phyloP scores from a whole-genome alignment of 2,888 invertebrate genomes.

The Operophtera brumata region DNA sequence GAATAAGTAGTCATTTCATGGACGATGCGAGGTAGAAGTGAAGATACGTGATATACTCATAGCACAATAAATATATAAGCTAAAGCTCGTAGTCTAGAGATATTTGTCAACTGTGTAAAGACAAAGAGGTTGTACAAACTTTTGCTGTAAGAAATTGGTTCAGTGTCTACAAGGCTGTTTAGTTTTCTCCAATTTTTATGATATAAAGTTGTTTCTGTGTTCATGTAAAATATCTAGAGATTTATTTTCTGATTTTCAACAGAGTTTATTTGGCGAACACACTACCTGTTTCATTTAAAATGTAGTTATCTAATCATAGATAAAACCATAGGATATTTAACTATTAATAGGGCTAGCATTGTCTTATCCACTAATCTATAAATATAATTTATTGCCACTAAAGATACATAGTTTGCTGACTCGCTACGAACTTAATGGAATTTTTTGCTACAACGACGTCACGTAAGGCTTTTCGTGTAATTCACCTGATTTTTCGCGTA shows the following conservation, averaged over 20 bases:
- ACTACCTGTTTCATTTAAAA: too few species aligned
- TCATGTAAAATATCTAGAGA: neutral
- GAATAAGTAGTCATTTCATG: constrained; percentile 5
- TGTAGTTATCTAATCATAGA: too few species aligned
- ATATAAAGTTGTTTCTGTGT: neutral
- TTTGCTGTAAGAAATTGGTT: constrained; percentile 4
- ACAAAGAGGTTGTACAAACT: constrained; percentile 11
- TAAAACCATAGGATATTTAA: too few species aligned
- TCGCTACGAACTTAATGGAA: constrained; percentile 63
- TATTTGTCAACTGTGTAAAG: constrained; percentile 9
- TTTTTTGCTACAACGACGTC: constrained; percentile 65
- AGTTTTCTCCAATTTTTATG: constrained; percentile 5
- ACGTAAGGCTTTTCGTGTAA: constrained; percentile 59
- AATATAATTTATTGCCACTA: constrained; percentile 56
- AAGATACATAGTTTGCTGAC: constrained; percentile 61
- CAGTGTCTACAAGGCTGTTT: neutral
- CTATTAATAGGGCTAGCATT: too few species aligned
- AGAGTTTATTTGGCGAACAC: too few species aligned
- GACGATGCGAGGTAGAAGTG: constrained; percentile 19
- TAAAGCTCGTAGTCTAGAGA: constrained; percentile 4
- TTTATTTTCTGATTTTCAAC: too few species aligned
- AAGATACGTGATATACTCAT: constrained; percentile 20
- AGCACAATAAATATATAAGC: too few species aligned
- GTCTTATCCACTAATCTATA: constrained; percentile 23
- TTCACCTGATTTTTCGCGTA: constrained; percentile 56